Percentiles rank a stretch among this genome's conserved stretches.
These are phyloP conservation scores for Tryphoninae sp. DNA, from an alignment of 2,888 invertebrate genomes.

Conservation along the genomic window DNA sequence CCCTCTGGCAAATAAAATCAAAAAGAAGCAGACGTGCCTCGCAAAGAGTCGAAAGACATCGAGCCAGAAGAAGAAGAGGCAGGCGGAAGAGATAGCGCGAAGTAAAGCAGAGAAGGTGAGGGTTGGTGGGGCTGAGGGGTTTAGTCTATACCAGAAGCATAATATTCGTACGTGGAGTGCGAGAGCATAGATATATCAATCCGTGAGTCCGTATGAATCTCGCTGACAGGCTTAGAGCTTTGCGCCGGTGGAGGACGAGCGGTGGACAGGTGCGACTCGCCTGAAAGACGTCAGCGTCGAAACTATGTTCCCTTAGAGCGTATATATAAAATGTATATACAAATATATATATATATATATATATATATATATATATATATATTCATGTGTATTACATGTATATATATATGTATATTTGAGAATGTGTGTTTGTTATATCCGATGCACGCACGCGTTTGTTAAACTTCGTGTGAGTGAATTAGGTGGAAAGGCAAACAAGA, in stretches of 20 bases:
- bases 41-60: conserved; percentile 38
- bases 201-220: conserved; percentile 73
- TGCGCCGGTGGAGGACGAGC: conserved; percentile 70
- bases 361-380: conserved; percentile 15
- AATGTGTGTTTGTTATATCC: conserved; percentile 39
- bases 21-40: conserved; percentile 3
- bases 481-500: conserved; percentile 71
- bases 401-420: neutral
- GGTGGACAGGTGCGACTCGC: conserved; percentile 73
- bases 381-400: neutral
- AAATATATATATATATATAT: conserved; percentile 2
- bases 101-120: conserved; percentile 7
- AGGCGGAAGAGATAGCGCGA: conserved; percentile 47
- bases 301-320: conserved; percentile 49
- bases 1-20: conserved; percentile 20
- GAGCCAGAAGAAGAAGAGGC: conserved; percentile 27
- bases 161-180: conserved; percentile 58
- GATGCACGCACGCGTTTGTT: conserved; percentile 41
- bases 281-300: conserved; percentile 69
- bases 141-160: conserved; percentile 2
- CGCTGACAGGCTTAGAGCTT: conserved; percentile 74
- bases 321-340: conserved; percentile 4
- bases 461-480: conserved; percentile 67
- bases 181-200: conserved; percentile 73
- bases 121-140: neutral